Evolutionary conservation across 2,113 vertebrate genomes (phyloP), one percentile per base, ranked within the genome.

Genomic region (Dipodomys stephensi): DNA sequence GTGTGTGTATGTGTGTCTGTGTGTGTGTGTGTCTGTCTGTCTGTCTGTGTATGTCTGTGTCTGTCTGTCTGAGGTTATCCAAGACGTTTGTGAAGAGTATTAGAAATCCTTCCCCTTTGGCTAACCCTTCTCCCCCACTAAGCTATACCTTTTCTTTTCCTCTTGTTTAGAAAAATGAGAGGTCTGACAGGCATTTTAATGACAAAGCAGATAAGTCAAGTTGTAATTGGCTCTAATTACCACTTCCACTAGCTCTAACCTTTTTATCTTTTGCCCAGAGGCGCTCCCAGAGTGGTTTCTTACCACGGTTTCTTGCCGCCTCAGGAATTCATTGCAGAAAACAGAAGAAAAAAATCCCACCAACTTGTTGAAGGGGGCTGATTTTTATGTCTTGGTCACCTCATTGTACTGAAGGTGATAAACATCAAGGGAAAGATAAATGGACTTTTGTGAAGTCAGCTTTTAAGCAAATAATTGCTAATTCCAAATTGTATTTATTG

Each of bases 191-290:
- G 90, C n/a, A 90, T 97, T 96, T 97, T 95, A 97, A 97, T 95
- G 94, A 95, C 92, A 97, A 96, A 95, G 84, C 65, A 93, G 89
- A 93, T 97, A 94, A 96, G 68, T 93, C 87, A 88, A 84, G 69
- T 96, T 95, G 96, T 97, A 96, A 96, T 96, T 93, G 95, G 82
- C 90, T 97, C 79, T 96, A 95, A 96, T 96, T 93, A 96, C 87
- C 76, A 94, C 92, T 96, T 97, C 92, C 94, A 92, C 67, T 85
- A 85, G 67, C 86, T 95, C 64, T 96, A 94, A 88, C 91, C 95
- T 93, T 93, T 96, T 95, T 96, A 96, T 95, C 94, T 97, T 89
- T 94, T 94, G 92, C 96, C 95, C 93, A 95, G 91, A 94, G 93
- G 91, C 92, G 44, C 76, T 96, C 88, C 68, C 78, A 77, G 92